These are phyloP conservation scores for Odontomachus brunneus DNA, from an alignment of 1,140 invertebrate species.

Conservation along the genomic window DNA sequence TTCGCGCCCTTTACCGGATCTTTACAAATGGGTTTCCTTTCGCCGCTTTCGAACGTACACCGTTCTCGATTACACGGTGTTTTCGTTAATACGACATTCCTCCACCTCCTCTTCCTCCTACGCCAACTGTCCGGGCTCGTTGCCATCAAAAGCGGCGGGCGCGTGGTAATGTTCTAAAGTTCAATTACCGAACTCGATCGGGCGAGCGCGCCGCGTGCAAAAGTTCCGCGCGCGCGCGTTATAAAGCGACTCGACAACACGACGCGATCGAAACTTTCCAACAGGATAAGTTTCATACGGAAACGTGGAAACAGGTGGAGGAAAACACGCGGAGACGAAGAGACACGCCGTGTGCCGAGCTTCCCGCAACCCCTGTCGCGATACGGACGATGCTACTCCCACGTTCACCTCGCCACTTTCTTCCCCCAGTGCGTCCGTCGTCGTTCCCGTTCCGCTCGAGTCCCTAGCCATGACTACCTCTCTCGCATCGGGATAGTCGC, in stretches of 20 bases:
- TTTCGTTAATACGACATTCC: constrained; percentile 32
- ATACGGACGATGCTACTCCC: background rate
- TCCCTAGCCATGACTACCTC: constrained; percentile 9
- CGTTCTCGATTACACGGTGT: constrained; percentile 3
- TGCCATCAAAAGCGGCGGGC: constrained; percentile 36
- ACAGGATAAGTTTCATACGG: constrained; percentile 54
- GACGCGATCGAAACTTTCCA: constrained; percentile 47
- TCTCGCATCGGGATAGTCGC: constrained; percentile 35
- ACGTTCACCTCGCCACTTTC: background rate
- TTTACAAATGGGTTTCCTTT: constrained; percentile 1
- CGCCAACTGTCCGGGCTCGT: constrained; percentile 11
- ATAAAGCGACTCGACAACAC: constrained; percentile 51
- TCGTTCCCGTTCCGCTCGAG: background rate
- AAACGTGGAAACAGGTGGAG: constrained; percentile 45
- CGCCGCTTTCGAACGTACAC: constrained; percentile 3
- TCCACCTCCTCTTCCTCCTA: background rate
- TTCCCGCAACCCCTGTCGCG: background rate
- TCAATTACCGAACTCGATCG: constrained; percentile 56
- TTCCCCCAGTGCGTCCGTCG: background rate
- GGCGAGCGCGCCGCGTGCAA: constrained; percentile 7
- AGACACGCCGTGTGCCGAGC: background rate
- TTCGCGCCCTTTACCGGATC: background rate
- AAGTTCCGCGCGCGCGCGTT: constrained; percentile 22
- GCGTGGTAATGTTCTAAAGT: constrained; percentile 53
- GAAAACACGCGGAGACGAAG: constrained; percentile 2